These are phyloP conservation scores for Gavia stellata DNA, from an alignment of 2,113 vertebrate genomes.

Conservation along the genomic window DNA sequence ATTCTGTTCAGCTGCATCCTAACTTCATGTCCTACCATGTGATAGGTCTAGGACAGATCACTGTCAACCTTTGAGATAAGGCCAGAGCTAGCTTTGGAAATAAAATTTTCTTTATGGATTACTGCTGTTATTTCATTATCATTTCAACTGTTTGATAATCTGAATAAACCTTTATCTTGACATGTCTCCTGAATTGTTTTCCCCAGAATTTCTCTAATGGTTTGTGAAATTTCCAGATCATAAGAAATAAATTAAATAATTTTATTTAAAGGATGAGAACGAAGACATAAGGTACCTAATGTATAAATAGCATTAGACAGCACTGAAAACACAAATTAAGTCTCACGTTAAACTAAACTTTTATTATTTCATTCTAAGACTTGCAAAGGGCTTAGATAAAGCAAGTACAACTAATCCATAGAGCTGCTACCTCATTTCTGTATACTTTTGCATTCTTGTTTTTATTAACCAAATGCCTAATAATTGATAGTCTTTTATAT, in stretches of 20 bases:
- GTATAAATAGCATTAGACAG: neutral
- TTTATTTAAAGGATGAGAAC: neutral
- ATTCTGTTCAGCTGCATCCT: neutral
- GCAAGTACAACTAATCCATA: neutral
- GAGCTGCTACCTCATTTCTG: neutral
- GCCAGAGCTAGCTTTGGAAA: neutral
- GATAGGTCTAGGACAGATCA: neutral
- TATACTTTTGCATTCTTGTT: neutral
- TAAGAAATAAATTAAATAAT: neutral
- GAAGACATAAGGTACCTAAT: neutral
- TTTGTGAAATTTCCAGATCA: neutral
- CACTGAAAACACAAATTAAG: neutral
- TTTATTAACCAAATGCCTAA: neutral
- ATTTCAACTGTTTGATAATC: neutral
- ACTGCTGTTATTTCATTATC: neutral
- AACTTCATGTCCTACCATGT: neutral
- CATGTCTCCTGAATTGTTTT: neutral
- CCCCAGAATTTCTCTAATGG: neutral
- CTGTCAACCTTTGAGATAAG: neutral
- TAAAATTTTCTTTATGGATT: neutral
- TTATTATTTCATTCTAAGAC: neutral
- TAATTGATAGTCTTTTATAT: neutral
- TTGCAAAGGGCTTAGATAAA: neutral
- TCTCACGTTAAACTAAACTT: neutral
- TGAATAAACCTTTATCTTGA: neutral